Percentiles rank a stretch among this genome's conserved stretches.
Evolutionary conservation across 1,140 invertebrate genomes (phyloP).

Genomic region (Pogonomyrmex barbatus): DNA sequence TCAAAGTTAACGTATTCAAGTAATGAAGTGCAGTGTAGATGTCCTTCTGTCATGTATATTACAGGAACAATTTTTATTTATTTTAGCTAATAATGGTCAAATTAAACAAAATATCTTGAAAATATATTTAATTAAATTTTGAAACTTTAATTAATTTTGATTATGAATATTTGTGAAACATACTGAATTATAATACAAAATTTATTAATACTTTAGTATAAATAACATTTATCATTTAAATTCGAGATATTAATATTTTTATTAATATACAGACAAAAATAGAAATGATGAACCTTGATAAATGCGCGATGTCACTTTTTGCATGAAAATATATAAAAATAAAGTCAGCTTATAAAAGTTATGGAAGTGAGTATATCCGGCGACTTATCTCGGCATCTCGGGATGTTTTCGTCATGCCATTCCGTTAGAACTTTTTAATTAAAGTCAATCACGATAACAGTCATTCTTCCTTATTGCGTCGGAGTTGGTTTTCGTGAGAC

Average conservation of each 20-base stretch:
- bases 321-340: background rate
- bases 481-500: slow-evolving; percentile 43
- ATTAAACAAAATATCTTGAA: background rate
- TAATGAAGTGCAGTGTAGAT: background rate
- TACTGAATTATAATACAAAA: background rate
- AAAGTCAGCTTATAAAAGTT: slow-evolving; percentile 11
- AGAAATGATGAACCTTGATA: background rate
- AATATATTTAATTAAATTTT: background rate
- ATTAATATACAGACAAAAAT: background rate
- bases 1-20: background rate
- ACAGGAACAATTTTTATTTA: background rate
- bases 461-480: slow-evolving; percentile 6
- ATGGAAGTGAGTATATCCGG: slow-evolving; percentile 46
- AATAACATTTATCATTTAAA: background rate
- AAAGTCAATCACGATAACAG: slow-evolving; percentile 32
- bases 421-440: slow-evolving; percentile 46
- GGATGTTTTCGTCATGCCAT: background rate
- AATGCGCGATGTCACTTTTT: background rate
- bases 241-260: background rate
- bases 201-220: background rate
- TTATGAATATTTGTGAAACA: background rate
- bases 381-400: slow-evolving; percentile 9
- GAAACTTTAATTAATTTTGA: background rate
- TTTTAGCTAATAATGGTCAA: background rate
- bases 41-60: background rate